Conservation (phyloP, 2,113 vertebrate species). For the Scortum barcoo region DNA sequence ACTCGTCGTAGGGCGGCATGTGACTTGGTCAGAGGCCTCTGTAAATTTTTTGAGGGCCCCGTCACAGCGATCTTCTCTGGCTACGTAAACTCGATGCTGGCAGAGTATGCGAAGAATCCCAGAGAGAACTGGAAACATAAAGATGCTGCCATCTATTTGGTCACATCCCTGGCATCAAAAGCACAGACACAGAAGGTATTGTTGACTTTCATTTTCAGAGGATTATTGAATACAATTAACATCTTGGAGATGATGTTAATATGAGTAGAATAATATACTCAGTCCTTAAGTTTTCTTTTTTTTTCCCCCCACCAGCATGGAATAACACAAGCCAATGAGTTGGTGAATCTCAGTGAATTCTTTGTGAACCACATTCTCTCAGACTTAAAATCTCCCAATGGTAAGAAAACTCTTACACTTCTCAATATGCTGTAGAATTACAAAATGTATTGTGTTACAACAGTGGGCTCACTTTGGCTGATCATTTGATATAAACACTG, state of each 20-base stretch:
- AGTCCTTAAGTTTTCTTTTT: not conserved
- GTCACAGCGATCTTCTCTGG: slow-evolving; percentile 98
- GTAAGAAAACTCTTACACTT: slow-evolving; percentile 77
- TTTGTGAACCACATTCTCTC: slow-evolving; percentile 96
- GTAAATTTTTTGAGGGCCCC: slow-evolving; percentile 97
- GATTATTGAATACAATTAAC: not conserved
- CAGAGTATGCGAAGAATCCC: slow-evolving; percentile 95
- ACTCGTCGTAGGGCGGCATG: slow-evolving; percentile 97
- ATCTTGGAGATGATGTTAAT: not conserved
- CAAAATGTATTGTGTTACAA: not conserved
- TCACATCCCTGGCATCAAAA: slow-evolving; percentile 98
- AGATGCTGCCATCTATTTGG: slow-evolving; percentile 97
- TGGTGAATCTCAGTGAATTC: slow-evolving; percentile 97
- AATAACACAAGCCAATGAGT: slow-evolving; percentile 98
- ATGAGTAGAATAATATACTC: not conserved
- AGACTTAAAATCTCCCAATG: slow-evolving; percentile 93
- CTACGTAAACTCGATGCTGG: slow-evolving; percentile 97
- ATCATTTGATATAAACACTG: not conserved
- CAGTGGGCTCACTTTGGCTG: not conserved
- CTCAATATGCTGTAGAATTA: not conserved
- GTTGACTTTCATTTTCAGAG: not conserved
- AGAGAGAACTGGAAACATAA: slow-evolving; percentile 98
- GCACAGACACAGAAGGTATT: slow-evolving; percentile 98
- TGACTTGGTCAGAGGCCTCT: slow-evolving; percentile 96
- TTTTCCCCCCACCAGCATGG: slow-evolving; percentile 88